phyloP scores from a whole-genome alignment of 2,113 vertebrate genomes.

The Albula goreensis region DNA sequence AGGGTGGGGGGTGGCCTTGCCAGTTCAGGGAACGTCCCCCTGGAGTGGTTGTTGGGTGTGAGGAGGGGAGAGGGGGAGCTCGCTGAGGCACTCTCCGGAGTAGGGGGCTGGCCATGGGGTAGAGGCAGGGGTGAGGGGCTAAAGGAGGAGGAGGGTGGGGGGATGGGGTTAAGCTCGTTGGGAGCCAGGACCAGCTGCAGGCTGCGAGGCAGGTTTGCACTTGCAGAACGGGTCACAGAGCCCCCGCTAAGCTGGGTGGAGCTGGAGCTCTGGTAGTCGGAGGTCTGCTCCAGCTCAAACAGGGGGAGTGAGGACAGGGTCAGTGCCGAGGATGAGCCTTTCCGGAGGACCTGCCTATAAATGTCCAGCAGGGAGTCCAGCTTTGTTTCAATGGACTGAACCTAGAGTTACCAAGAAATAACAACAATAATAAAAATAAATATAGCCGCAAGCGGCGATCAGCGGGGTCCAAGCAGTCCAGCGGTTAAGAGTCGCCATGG shows the following conservation, averaged over 20 bases:
- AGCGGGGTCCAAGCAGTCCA: too few relatives aligned
- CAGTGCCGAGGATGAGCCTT: constrained; percentile 85
- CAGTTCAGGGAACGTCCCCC: constrained; percentile 59
- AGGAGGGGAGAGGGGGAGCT: constrained; percentile 65
- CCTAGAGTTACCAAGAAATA: constrained; percentile 62
- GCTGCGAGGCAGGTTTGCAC: constrained; percentile 82
- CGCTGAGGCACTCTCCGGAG: constrained; percentile 70
- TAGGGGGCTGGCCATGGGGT: constrained; percentile 72
- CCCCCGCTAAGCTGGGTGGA: constrained; percentile 81
- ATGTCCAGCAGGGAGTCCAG: constrained; percentile 91
- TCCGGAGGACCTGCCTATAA: constrained; percentile 89
- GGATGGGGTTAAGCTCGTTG: constrained; percentile 80
- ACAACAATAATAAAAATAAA: neutral
- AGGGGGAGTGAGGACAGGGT: constrained; percentile 86
- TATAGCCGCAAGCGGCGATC: too few relatives aligned
- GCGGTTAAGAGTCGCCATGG: too few relatives aligned
- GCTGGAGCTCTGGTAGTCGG: constrained; percentile 86
- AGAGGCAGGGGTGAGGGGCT: constrained; percentile 72
- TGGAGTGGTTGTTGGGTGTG: constrained; percentile 62
- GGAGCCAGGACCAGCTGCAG: constrained; percentile 88
- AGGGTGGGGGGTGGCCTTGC: constrained; percentile 47
- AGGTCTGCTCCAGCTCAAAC: constrained; percentile 90
- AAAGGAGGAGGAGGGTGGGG: constrained; percentile 65
- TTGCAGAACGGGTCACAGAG: constrained; percentile 77
- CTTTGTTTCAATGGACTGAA: constrained; percentile 96